Conservation (phyloP, 2,888 invertebrate genomes). For the Drosophila longiperda region DNA sequence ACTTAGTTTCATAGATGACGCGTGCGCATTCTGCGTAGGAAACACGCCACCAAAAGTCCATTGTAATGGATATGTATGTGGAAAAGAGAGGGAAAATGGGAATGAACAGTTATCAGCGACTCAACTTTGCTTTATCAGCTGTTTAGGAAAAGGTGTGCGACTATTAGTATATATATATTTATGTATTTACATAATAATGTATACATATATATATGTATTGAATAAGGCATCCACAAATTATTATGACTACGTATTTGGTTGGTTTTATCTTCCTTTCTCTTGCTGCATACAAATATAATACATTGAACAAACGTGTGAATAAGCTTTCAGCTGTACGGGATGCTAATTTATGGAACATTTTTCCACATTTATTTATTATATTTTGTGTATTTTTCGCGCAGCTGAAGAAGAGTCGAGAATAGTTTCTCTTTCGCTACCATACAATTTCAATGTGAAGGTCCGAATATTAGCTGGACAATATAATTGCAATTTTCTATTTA, state of each 20-base stretch:
- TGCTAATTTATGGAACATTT: slow-evolving; percentile 20
- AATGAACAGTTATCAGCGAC: slow-evolving; percentile 29
- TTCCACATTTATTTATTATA: neutral
- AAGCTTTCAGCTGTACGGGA: neutral
- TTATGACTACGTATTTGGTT: neutral
- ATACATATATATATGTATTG: neutral
- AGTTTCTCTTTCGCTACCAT: neutral
- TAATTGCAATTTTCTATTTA: neutral
- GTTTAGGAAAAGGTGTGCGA: slow-evolving; percentile 31
- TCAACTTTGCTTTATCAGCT: slow-evolving; percentile 41
- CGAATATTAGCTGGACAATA: neutral
- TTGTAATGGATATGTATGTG: slow-evolving; percentile 6
- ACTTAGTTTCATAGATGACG: slow-evolving; percentile 17
- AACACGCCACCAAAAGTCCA: slow-evolving; percentile 28
- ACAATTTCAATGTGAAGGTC: slow-evolving; percentile 52
- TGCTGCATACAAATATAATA: slow-evolving; percentile 1
- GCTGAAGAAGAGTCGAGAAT: slow-evolving; percentile 21
- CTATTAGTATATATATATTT: slow-evolving; percentile 28
- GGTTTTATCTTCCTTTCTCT: slow-evolving; percentile 2
- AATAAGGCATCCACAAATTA: slow-evolving; percentile 13
- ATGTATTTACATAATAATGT: slow-evolving; percentile 17
- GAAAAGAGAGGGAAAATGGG: neutral
- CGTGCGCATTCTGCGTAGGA: slow-evolving; percentile 36
- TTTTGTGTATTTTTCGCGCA: slow-evolving; percentile 1
- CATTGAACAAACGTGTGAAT: slow-evolving; percentile 18